These are phyloP conservation scores for Homalodisca vitripennis DNA, from an alignment of 1,140 invertebrate species.

Conservation along the genomic window DNA sequence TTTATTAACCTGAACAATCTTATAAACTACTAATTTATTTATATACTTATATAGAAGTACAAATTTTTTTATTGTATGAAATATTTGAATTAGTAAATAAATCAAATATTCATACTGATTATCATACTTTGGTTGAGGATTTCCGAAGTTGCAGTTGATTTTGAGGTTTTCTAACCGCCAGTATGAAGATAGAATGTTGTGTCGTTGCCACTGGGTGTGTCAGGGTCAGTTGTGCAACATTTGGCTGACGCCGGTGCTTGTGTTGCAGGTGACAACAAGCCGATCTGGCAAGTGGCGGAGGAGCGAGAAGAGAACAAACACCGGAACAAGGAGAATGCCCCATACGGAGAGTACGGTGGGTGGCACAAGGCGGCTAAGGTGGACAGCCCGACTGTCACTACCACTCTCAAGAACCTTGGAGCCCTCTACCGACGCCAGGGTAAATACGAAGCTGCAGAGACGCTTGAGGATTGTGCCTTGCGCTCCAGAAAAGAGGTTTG, in stretches of 20 bases:
- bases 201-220: slow-evolving; percentile 19
- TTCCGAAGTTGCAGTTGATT: too few relatives aligned
- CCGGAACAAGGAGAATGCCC: slow-evolving; percentile 85
- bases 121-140: too few relatives aligned
- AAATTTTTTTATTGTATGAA: too few relatives aligned
- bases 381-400: slow-evolving; percentile 95
- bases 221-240: slow-evolving; percentile 29
- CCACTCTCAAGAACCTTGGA: slow-evolving; percentile 95
- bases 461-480: slow-evolving; percentile 95
- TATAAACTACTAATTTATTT: too few relatives aligned
- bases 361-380: slow-evolving; percentile 99
- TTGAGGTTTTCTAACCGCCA: too few relatives aligned
- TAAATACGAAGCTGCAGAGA: slow-evolving; percentile 94
- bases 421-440: slow-evolving; percentile 96
- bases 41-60: too few relatives aligned
- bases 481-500: slow-evolving; percentile 90
- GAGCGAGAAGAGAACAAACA: slow-evolving; percentile 95
- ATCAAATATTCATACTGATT: too few relatives aligned
- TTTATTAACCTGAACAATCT: too few relatives aligned
- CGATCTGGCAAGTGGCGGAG: slow-evolving; percentile 99
- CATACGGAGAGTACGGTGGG: slow-evolving; percentile 92
- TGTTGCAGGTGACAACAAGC: slow-evolving; percentile 88
- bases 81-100: too few relatives aligned
- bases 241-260: not conserved
- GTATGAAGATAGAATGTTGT: not conserved